These are phyloP conservation scores for Tetramorium simillimum DNA, from an alignment of 1,140 invertebrate species.

Conservation along the genomic window DNA sequence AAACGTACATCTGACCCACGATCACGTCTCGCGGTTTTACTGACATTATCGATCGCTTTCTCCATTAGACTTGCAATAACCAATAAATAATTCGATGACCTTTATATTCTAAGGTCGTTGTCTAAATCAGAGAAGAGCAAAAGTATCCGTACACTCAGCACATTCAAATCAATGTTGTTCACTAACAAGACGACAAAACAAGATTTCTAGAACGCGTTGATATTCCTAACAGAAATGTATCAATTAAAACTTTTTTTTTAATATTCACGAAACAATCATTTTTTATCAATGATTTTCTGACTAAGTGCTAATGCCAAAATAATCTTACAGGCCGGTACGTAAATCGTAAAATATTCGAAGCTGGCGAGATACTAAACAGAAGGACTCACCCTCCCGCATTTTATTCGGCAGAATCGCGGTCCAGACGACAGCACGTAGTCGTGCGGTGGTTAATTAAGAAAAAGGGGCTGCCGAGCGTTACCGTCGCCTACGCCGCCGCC, in stretches of 20 bases:
- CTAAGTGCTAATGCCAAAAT: background rate
- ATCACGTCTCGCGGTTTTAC: background rate
- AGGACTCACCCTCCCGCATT: background rate
- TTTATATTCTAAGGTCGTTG: background rate
- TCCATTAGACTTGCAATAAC: background rate
- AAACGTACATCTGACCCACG: slow-evolving; percentile 21
- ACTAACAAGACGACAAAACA: background rate
- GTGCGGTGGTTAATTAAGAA: slow-evolving; percentile 68
- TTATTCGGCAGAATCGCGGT: slow-evolving; percentile 6
- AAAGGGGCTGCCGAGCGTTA: slow-evolving; percentile 34
- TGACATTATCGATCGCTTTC: slow-evolving; percentile 26
- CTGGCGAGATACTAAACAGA: slow-evolving; percentile 11
- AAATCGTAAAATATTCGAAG: background rate
- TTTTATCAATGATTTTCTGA: background rate
- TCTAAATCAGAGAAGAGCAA: background rate
- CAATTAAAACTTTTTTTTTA: background rate
- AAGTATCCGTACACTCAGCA: background rate
- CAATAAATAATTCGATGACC: slow-evolving; percentile 2
- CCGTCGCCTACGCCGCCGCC: background rate
- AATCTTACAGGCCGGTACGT: background rate
- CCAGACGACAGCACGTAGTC: slow-evolving; percentile 13
- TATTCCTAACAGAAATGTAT: background rate
- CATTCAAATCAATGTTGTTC: background rate
- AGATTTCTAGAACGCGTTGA: background rate
- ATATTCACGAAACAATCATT: background rate